Conservation (phyloP, 1,140 invertebrate genomes). For the silkworm (Bombyx mori) region ASM3026992v2 NC_085121.1:13483001-13483500, state of each 20-base stretch:
- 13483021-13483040: too few relatives aligned
- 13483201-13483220: neutral
- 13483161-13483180: neutral
- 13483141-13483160: too few relatives aligned
- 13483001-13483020: too few relatives aligned
- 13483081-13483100: too few relatives aligned
- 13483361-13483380: neutral
- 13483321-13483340: neutral
- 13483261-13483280: neutral
- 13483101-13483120: too few relatives aligned
- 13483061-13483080: too few relatives aligned
- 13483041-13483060: too few relatives aligned
- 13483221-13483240: neutral
- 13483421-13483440: too few relatives aligned
- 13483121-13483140: too few relatives aligned
- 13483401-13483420: neutral
- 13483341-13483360: neutral
- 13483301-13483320: neutral
- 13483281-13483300: neutral
- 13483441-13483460: neutral
- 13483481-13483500: neutral
- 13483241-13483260: too few relatives aligned
- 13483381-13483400: neutral
- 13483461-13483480: neutral
- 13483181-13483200: too few relatives aligned